Evolutionary conservation across 2,113 vertebrate genomes (phyloP), one percentile per base, ranked within the genome.

Genomic region (Pachypanchax playfairii): DNA sequence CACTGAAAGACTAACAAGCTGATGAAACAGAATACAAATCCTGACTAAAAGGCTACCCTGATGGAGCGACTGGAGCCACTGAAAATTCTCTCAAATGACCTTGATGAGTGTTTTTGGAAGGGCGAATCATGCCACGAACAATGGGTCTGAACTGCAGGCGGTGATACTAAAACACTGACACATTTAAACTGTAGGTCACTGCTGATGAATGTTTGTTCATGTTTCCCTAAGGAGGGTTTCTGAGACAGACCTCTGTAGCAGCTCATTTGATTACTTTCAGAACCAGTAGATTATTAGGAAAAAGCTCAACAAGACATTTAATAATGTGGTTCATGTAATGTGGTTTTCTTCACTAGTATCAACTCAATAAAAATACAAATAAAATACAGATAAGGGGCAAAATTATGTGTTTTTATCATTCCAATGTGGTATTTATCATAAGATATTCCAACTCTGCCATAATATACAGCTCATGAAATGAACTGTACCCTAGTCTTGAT

Each of bases 231-330:
- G 62, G 73, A 81, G 63, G 33, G 14, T 26, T 15, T 72, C 39
- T 36, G 18, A 69, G 42, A 51, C 36, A 70, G 38, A 65, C 36
- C 50, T 57, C 28, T 64, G 18, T 42, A 20, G 49, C 54, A 47
- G 28, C 56, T 70, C 39, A 64, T 70, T 62, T 59, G 52, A 70
- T 51, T 60, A 43, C 64, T 75, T 68, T 25, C 65, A 72, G 69
- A 39, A 51, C 4, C 24, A 55, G 56, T 35, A 28, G 12, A 24
- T 65, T 52, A 73, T 63, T 63, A 70, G 39, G 62, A 8, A n/a
- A 17, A 52, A 46, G 22, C 59, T 48, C 31, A 48, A 58, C 56
- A 31, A 63, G 59, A 52, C 51, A 58, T 11, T 36, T 29, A 49
- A 54, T 15, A 75, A 7, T 13, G 20, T 21, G 39, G 41, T 58